phyloP scores from a whole-genome alignment of 2,113 vertebrate genomes.

The Urocolius indicus region DNA sequence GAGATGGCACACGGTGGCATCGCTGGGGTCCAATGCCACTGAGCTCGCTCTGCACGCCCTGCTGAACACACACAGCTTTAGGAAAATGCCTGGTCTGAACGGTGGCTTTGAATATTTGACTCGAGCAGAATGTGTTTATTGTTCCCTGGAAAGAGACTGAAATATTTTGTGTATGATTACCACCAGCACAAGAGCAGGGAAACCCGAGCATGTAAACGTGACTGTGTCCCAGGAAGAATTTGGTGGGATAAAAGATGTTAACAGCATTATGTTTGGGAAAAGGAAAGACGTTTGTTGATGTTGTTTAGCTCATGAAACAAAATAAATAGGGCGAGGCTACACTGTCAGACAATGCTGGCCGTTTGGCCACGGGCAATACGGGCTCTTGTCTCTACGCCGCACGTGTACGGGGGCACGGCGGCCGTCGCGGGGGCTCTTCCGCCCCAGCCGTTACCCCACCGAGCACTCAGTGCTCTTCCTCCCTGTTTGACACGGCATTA shows the following conservation, averaged over 20 bases:
- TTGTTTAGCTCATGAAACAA: too few species aligned
- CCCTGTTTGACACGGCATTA: too few species aligned
- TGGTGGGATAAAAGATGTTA: not conserved
- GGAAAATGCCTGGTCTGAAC: not conserved
- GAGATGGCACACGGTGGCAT: not conserved
- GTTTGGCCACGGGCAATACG: too few species aligned
- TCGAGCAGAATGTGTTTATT: not conserved
- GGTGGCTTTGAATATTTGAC: not conserved
- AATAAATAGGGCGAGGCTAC: too few species aligned
- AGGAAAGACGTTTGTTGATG: too few species aligned
- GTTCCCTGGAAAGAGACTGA: not conserved
- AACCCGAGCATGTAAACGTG: not conserved
- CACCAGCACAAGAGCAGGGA: not conserved
- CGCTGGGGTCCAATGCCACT: accelerated
- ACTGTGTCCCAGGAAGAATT: not conserved
- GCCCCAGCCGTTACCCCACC: too few species aligned
- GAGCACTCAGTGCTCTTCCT: too few species aligned
- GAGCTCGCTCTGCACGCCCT: not conserved
- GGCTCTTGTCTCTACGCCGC: too few species aligned
- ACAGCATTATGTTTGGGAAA: too few species aligned
- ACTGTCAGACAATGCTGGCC: too few species aligned
- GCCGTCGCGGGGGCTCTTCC: too few species aligned
- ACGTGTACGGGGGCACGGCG: too few species aligned
- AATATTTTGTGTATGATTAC: not conserved
- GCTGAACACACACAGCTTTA: not conserved